These are phyloP conservation scores for Melitaea athalia DNA, from an alignment of 2,888 invertebrate genomes.

Conservation along the genomic window DNA sequence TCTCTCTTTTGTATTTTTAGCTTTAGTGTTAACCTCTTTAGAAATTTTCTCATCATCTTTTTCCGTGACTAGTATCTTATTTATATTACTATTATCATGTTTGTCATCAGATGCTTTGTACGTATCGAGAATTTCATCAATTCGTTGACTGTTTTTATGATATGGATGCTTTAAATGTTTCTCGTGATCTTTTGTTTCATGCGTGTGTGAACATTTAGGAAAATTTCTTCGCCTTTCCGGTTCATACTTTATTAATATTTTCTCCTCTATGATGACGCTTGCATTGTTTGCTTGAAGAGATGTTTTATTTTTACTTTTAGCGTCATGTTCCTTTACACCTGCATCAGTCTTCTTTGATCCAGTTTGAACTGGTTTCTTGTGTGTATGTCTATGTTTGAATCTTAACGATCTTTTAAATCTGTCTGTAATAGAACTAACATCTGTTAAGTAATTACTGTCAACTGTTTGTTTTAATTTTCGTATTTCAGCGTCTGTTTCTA, in stretches of 20 bases:
- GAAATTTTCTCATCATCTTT: not conserved
- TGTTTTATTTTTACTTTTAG: constrained; percentile 39
- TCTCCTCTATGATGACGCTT: constrained; percentile 56
- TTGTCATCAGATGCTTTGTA: not conserved
- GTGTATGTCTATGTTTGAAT: constrained; percentile 1
- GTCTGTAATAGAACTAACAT: constrained; percentile 39
- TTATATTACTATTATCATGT: not conserved
- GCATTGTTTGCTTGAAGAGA: constrained; percentile 19
- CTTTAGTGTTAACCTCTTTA: not conserved
- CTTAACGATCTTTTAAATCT: constrained; percentile 53
- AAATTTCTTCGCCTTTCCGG: constrained; percentile 47
- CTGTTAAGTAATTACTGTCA: constrained; percentile 21
- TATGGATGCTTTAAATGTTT: constrained; percentile 62
- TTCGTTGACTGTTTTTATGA: constrained; percentile 58
- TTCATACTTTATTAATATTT: constrained; percentile 53
- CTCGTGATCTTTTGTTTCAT: constrained; percentile 56
- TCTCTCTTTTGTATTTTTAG: not conserved
- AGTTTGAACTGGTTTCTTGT: constrained; percentile 10
- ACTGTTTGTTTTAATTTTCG: constrained; percentile 54
- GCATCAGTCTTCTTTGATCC: constrained; percentile 19
- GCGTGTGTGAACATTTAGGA: constrained; percentile 60
- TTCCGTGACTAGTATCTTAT: not conserved
- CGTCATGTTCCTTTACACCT: constrained; percentile 13
- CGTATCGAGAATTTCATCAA: constrained; percentile 51
- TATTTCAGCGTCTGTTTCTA: constrained; percentile 65